Evolutionary conservation across 2,888 invertebrate genomes (phyloP).

Genomic region (Andrena trimmerana): DNA sequence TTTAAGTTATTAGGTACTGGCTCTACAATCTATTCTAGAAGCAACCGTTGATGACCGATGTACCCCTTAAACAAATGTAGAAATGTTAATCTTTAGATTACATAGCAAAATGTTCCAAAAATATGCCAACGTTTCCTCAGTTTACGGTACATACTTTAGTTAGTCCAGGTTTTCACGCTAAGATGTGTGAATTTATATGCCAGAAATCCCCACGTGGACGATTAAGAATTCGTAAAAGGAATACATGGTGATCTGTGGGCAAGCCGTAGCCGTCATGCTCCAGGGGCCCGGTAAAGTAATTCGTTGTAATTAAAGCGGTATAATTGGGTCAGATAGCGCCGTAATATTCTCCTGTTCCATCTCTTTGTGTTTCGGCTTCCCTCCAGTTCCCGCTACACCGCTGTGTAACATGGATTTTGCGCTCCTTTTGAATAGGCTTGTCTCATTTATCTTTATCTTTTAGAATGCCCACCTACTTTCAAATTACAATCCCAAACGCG

Average conservation of each 20-base stretch:
- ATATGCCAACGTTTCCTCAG: no score
- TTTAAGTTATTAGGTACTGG: no score
- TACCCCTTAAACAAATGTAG: no score
- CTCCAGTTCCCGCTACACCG: not conserved
- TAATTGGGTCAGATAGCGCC: conserved; percentile 70
- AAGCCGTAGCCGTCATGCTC: conserved; percentile 48
- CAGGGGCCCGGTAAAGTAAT: conserved; percentile 62
- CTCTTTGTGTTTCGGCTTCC: conserved; percentile 23
- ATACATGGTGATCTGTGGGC: conserved; percentile 23
- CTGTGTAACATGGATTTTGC: conserved; percentile 17
- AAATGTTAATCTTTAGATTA: no score
- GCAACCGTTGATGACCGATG: no score
- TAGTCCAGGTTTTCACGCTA: no score
- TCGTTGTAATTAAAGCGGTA: conserved; percentile 69
- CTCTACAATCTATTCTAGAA: no score
- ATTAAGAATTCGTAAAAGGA: conserved; percentile 30
- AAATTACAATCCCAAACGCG: no score
- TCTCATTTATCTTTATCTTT: conserved; percentile 24
- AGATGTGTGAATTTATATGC: not conserved
- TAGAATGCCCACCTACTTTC: not conserved
- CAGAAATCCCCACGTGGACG: not conserved
- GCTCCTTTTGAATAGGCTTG: conserved; percentile 13
- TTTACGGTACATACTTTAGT: no score
- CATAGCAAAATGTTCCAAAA: no score
- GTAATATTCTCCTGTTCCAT: conserved; percentile 25